These are phyloP conservation scores for Telmatherina bonti DNA, from an alignment of 2,797 vertebrate genomes.

Conservation along the genomic window DNA sequence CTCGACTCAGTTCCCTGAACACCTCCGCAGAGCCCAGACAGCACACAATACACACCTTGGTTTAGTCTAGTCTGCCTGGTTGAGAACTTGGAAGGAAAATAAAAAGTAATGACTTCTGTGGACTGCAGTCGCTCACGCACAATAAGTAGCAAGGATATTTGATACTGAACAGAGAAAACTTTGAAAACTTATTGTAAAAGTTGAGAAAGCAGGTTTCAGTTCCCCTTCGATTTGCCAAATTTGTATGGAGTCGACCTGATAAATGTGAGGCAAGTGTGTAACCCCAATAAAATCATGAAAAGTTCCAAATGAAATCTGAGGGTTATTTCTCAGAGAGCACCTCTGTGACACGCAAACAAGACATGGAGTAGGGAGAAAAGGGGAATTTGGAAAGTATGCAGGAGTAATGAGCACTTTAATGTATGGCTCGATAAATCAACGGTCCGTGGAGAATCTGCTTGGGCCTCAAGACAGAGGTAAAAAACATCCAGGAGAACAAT, in stretches of 20 bases:
- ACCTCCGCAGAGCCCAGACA: conserved; percentile 31
- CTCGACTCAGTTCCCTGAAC: conserved; percentile 44
- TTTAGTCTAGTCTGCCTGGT: conserved; percentile 37
- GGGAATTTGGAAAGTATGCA: conserved; percentile 70
- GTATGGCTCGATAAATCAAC: conserved; percentile 87
- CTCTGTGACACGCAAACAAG: conserved; percentile 42
- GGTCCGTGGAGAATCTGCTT: conserved; percentile 78
- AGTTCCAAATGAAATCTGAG: conserved; percentile 14
- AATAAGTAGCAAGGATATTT: neutral
- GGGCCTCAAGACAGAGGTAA: conserved; percentile 80
- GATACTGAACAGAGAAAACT: neutral
- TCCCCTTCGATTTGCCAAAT: neutral
- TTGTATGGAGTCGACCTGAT: conserved; percentile 9
- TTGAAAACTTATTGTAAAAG: neutral
- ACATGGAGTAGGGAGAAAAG: conserved; percentile 38
- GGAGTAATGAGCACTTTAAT: conserved; percentile 85
- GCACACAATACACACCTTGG: conserved; percentile 45
- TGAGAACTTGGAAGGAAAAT: conserved; percentile 16
- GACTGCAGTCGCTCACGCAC: conserved; percentile 9
- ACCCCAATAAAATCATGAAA: conserved; percentile 4
- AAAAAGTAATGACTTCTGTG: conserved; percentile 23
- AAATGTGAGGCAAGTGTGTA: neutral
- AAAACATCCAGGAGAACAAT: conserved; percentile 89
- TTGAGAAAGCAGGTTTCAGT: neutral
- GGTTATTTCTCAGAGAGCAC: conserved; percentile 25